A percentile compares a stretch with the other conserved stretches of the same genome.
Conservation (phyloP, 2,113 vertebrate genomes). For the Caretta caretta region DNA sequence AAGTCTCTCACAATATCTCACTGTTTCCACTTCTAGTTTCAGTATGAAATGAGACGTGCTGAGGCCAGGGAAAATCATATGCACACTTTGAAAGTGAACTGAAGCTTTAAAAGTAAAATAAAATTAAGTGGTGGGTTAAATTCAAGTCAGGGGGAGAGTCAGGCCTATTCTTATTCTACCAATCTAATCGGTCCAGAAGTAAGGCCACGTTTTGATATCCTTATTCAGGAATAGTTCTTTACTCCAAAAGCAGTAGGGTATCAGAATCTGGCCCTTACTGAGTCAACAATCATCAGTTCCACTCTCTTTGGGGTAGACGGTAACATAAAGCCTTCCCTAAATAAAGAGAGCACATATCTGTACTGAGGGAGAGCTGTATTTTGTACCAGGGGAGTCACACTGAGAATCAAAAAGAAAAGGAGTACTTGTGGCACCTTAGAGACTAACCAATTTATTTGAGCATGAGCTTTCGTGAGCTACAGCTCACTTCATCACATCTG, state of each 20-base stretch:
- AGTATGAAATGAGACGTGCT: neutral
- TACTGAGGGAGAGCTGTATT: neutral
- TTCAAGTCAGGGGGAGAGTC: neutral
- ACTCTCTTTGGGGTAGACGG: neutral
- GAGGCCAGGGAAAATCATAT: neutral
- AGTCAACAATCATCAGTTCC: neutral
- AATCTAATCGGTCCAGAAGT: neutral
- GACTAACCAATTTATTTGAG: too few species aligned
- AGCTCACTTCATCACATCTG: too few species aligned
- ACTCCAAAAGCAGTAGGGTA: neutral
- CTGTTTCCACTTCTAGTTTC: neutral
- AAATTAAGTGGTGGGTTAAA: neutral
- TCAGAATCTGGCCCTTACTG: neutral
- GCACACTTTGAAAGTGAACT: neutral
- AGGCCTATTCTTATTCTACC: neutral
- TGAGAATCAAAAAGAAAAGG: too few species aligned
- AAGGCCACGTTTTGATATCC: neutral
- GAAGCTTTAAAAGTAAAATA: neutral
- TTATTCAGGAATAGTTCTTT: neutral
- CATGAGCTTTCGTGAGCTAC: too few species aligned
- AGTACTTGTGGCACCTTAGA: too few species aligned
- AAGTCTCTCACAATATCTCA: neutral
- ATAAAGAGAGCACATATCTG: neutral
- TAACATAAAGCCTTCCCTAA: neutral
- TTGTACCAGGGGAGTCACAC: neutral